phyloP scores from a whole-genome alignment of 2,113 vertebrate species.

The Sinocyclocheilus rhinocerous region DNA sequence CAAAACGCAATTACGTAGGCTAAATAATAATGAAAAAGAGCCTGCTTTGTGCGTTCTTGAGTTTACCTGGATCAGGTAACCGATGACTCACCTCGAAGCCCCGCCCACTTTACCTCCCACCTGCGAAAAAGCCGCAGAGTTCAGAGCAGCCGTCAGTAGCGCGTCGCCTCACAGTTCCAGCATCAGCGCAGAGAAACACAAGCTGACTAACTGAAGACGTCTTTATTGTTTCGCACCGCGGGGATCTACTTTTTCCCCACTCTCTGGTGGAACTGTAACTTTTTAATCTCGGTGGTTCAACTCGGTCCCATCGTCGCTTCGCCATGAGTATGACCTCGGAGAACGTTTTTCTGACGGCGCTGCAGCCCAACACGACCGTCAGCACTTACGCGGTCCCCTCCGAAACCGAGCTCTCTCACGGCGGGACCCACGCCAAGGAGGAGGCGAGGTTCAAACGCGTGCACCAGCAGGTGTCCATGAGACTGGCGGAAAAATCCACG shows the following conservation, averaged over 20 bases:
- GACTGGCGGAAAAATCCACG: constrained; percentile 73
- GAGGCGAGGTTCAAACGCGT: constrained; percentile 63
- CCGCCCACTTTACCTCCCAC: too few species aligned
- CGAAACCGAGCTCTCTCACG: constrained; percentile 62
- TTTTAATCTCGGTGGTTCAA: background rate
- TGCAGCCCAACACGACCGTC: constrained; percentile 73
- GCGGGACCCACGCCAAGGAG: constrained; percentile 48
- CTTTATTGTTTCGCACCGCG: background rate
- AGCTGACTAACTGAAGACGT: background rate
- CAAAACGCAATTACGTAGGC: too few species aligned
- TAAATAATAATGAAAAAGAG: background rate
- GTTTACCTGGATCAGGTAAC: constrained; percentile 51
- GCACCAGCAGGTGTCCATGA: constrained; percentile 75
- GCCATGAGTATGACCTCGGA: constrained; percentile 68
- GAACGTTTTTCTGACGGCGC: constrained; percentile 66
- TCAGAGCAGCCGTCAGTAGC: background rate
- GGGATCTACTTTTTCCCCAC: background rate
- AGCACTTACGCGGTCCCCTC: constrained; percentile 76
- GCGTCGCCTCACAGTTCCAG: background rate
- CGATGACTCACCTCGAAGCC: constrained; percentile 23
- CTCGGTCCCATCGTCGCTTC: background rate
- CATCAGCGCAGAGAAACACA: background rate
- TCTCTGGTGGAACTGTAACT: background rate
- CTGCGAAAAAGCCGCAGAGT: constrained; percentile 28
- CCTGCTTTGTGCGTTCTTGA: background rate